phyloP scores from a whole-genome alignment of 2,113 vertebrate species.

The Phainopepla nitens region DNA sequence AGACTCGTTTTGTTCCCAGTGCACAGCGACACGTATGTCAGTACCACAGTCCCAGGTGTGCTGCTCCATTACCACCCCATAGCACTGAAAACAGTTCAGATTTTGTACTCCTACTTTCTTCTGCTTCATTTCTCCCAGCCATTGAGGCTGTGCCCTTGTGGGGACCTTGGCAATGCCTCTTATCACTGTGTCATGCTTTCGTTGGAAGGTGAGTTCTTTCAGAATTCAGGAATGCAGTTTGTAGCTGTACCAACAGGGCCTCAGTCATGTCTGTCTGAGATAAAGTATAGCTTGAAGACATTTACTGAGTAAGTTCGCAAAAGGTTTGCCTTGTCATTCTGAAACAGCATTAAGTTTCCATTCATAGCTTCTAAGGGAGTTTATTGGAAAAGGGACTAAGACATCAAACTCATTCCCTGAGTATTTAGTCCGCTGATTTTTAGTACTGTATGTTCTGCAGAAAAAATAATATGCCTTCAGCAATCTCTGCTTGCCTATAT shows the following conservation, averaged over 20 bases:
- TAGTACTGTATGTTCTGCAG: neutral
- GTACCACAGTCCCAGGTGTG: neutral
- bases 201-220: neutral
- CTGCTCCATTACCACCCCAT: neutral
- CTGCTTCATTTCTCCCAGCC: neutral
- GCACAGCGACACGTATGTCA: rapidly evolving
- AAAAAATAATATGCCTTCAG: neutral
- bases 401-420: neutral
- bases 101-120: neutral
- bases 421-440: neutral
- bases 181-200: neutral
- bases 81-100: neutral
- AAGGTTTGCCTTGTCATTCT: neutral
- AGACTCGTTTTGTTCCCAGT: neutral
- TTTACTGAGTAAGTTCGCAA: neutral
- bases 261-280: neutral
- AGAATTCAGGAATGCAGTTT: neutral
- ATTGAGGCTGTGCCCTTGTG: neutral
- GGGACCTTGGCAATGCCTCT: neutral
- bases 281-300: neutral
- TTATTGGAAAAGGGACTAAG: neutral
- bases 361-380: neutral
- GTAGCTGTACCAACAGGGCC: neutral
- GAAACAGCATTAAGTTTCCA: neutral
- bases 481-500: rapidly evolving